Evolutionary conservation across 1,140 invertebrate species (phyloP), one percentile per base, ranked within the genome.

Genomic region (Procambarus virginalis): DNA sequence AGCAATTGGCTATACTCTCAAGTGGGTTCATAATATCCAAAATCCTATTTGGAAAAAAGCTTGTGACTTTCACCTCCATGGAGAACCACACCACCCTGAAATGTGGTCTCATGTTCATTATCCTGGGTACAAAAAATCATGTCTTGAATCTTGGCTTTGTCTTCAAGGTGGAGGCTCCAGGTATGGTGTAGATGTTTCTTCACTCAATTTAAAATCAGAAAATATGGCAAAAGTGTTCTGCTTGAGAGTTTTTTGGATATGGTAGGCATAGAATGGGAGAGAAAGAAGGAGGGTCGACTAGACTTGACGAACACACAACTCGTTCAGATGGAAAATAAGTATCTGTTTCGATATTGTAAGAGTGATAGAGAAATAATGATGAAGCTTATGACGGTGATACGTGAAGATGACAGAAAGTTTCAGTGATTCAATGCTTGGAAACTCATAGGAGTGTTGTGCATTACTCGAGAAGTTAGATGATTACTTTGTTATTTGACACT

Each of bases 11-110:
- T 89, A 89, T 64, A 89, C 87, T 49, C 73, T 89, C 6, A 83
- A 83, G 48, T 89, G 80, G 80, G 81, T 89, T 20, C 87, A 89
- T 58, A 58, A 75, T 14, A 82, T 89, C 17, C 58, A 76, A 70
- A 48, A 55, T 10, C 81, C 79, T 8, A 58, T 89, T 46, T 89
- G 87, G 87, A 17, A 51, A 4, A 89, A 64, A 64, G 80, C 87
- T 22, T 89, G 87, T 77, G 73, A 89, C 20, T 8, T 76, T 46
- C 87, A 89, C 20, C 80, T 89, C 12, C 68, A 84, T 48, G 46
- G 46, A 10, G 87, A 89, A n/a, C 87, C 87, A 9, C 87, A 89
- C n/a, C 87, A 89, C 55, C 80, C 87, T 14, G 60, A 89, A 51
- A 82, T 89, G 87, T 89, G 87, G 87, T 83, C 64, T n/a, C 64